Percentiles rank a stretch among this genome's conserved stretches.
Evolutionary conservation across 2,797 vertebrate species (phyloP).

Genomic region (Cynodonichthys magdalenae): DNA sequence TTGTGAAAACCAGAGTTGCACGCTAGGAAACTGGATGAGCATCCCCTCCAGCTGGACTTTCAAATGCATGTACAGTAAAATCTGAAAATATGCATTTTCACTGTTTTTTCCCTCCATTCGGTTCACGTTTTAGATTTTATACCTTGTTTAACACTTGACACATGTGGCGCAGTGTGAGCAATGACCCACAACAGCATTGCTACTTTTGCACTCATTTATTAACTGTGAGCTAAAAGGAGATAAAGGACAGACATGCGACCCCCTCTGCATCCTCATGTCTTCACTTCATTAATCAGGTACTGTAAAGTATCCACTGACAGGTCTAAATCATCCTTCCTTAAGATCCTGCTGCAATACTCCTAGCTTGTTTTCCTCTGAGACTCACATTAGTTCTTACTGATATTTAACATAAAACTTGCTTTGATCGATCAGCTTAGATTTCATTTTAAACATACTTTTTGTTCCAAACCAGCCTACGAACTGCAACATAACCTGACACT

Average conservation of each 20-base stretch:
- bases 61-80: constrained; percentile 19
- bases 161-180: constrained; percentile 50
- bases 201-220: constrained; percentile 28
- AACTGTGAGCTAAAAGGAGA: too few species aligned
- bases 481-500: constrained; percentile 45
- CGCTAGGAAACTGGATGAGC: constrained; percentile 26
- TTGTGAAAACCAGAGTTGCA: constrained; percentile 29
- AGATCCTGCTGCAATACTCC: constrained; percentile 13
- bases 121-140: not conserved
- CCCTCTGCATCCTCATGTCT: constrained; percentile 11
- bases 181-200: constrained; percentile 36
- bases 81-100: constrained; percentile 26
- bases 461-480: constrained; percentile 14
- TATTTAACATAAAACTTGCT: constrained; percentile 29
- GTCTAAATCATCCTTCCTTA: constrained; percentile 9
- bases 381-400: constrained; percentile 24
- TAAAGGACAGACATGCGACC: constrained; percentile 6
- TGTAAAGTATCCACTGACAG: constrained; percentile 19
- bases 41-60: constrained; percentile 20
- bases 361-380: constrained; percentile 24
- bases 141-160: constrained; percentile 33
- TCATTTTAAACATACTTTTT: not conserved
- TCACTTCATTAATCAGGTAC: constrained; percentile 10
- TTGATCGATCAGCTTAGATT: constrained; percentile 9
- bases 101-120: too few species aligned